Percentiles rank a stretch among this genome's conserved stretches.
Evolutionary conservation across 2,797 vertebrate genomes (phyloP).

Genomic region (Huso huso): DNA sequence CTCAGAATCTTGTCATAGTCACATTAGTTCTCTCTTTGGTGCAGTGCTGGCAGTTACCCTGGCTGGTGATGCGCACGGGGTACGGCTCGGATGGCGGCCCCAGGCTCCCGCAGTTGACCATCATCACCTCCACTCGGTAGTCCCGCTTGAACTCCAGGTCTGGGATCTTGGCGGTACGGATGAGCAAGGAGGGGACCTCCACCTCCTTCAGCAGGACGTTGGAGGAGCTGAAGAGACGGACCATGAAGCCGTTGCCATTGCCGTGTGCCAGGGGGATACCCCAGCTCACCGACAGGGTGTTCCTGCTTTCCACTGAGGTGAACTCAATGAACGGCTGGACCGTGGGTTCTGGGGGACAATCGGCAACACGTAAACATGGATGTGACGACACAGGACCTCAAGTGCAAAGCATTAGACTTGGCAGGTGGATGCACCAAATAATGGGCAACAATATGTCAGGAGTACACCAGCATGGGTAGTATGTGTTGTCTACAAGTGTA

Average conservation of each 20-base stretch:
- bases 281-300: slow-evolving; percentile 76
- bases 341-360: slow-evolving; percentile 66
- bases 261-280: slow-evolving; percentile 55
- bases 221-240: slow-evolving; percentile 67
- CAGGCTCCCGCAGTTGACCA: slow-evolving; percentile 80
- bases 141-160: slow-evolving; percentile 78
- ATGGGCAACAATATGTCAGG: no score
- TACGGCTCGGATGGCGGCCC: slow-evolving; percentile 75
- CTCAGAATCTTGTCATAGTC: no score
- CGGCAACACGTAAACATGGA: no score
- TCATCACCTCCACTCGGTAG: slow-evolving; percentile 76
- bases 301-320: slow-evolving; percentile 75
- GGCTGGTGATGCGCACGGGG: slow-evolving; percentile 64
- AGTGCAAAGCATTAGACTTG: no score
- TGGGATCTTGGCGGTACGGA: slow-evolving; percentile 74
- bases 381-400: slow-evolving; percentile 40
- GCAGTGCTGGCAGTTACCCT: slow-evolving; percentile 47
- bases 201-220: slow-evolving; percentile 50
- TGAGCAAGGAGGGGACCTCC: slow-evolving; percentile 70
- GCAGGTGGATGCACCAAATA: no score
- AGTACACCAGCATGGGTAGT: no score
- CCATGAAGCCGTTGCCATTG: slow-evolving; percentile 77
- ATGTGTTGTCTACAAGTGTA: no score
- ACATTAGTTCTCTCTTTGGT: no score
- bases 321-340: slow-evolving; percentile 81